Evolutionary conservation across 2,113 vertebrate species (phyloP).

Genomic region (Brevimyrus niger): DNA sequence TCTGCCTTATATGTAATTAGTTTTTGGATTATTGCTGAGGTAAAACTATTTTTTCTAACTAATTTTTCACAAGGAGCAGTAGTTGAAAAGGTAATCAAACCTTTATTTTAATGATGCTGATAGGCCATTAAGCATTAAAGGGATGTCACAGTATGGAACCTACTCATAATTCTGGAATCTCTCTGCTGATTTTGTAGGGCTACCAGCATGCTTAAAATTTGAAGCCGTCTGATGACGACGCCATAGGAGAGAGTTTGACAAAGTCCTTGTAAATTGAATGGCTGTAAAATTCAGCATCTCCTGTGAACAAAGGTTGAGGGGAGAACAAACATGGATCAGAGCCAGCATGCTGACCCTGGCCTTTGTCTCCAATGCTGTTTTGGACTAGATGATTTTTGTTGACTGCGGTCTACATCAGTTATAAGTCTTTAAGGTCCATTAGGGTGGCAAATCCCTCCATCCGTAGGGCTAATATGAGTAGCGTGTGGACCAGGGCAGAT

Average conservation of each 20-base stretch:
- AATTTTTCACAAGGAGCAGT: conserved; percentile 21
- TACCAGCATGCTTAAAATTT: neutral
- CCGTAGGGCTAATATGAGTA: neutral
- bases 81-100: conserved; percentile 19
- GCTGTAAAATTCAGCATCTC: neutral
- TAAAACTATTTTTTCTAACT: conserved; percentile 15
- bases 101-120: conserved; percentile 25
- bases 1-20: conserved; percentile 20
- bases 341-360: neutral
- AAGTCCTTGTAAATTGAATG: neutral
- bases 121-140: conserved; percentile 24
- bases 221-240: neutral
- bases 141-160: conserved; percentile 12
- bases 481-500: neutral
- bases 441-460: conserved; percentile 3
- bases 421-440: conserved; percentile 7
- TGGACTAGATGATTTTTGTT: neutral
- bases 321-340: neutral
- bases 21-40: conserved; percentile 24
- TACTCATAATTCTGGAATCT: conserved; percentile 4
- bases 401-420: neutral
- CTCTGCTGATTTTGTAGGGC: neutral
- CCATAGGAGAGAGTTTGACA: neutral
- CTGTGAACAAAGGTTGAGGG: neutral
- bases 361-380: neutral